Evolutionary conservation across 2,113 vertebrate genomes (phyloP).

Genomic region (Larimichthys polyactis): DNA sequence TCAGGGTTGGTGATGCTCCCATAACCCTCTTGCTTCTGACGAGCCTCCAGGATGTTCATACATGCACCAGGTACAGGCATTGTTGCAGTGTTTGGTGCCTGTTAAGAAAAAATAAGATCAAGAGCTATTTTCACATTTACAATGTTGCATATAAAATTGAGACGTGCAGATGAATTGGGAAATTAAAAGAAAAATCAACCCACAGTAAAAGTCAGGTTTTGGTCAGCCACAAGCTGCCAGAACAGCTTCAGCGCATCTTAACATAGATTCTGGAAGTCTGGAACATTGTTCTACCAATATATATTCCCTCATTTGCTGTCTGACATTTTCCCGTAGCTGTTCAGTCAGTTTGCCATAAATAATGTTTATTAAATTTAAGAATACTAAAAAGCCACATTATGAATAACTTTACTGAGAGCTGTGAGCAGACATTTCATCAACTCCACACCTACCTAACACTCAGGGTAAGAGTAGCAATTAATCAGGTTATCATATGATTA

Average conservation of each 20-base stretch:
- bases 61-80: conserved; percentile 82
- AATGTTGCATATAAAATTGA: not conserved
- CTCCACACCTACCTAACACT: too few relatives aligned
- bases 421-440: too few relatives aligned
- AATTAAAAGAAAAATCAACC: not conserved
- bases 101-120: not conserved
- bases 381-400: too few relatives aligned
- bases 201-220: not conserved
- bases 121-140: not conserved
- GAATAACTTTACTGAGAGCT: too few relatives aligned
- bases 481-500: too few relatives aligned
- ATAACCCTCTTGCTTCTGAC: conserved; percentile 52
- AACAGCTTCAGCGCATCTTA: not conserved
- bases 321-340: too few relatives aligned
- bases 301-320: too few relatives aligned
- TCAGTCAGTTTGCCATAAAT: too few relatives aligned
- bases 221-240: not conserved
- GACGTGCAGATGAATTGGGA: not conserved
- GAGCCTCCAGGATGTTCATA: conserved; percentile 74
- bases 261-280: not conserved
- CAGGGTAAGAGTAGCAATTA: too few relatives aligned
- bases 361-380: too few relatives aligned
- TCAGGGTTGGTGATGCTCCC: conserved; percentile 68
- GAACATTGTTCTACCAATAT: too few relatives aligned
- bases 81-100: conserved; percentile 9